A percentile compares a stretch with the other conserved stretches of the same genome.
phyloP scores from a whole-genome alignment of 2,888 invertebrate genomes.

The Melanotus villosus region DNA sequence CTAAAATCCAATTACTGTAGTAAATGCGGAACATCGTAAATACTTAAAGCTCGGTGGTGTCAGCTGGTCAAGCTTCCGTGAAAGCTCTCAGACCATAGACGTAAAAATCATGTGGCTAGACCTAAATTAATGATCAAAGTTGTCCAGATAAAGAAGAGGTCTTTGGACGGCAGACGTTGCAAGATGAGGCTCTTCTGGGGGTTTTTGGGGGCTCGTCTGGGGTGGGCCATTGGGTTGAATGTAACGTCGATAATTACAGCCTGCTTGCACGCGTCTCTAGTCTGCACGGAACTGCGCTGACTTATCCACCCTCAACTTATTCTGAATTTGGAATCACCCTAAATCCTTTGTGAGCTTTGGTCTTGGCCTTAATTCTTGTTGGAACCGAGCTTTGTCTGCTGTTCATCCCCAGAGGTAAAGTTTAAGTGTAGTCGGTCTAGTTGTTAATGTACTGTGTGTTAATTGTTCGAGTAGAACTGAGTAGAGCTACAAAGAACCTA shows the following conservation, averaged over 20 bases:
- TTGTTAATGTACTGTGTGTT: no score
- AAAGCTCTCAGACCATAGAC: conserved; percentile 7
- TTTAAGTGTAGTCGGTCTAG: background rate
- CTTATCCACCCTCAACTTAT: conserved; percentile 12
- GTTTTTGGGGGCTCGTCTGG: conserved; percentile 31
- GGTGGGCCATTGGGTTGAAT: conserved; percentile 38
- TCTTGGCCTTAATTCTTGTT: background rate
- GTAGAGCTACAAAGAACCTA: no score
- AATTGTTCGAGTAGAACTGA: no score
- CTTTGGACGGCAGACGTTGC: conserved; percentile 41
- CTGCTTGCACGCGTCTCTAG: conserved; percentile 53
- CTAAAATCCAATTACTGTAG: conserved; percentile 16
- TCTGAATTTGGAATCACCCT: conserved; percentile 11
- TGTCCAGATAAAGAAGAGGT: conserved; percentile 56
- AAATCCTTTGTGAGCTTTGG: conserved; percentile 4
- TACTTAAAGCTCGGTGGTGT: conserved; percentile 18
- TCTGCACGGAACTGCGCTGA: conserved; percentile 51
- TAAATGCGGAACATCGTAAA: conserved; percentile 21
- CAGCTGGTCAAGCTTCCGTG: background rate
- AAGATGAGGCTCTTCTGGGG: conserved; percentile 5
- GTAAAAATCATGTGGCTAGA: conserved; percentile 1
- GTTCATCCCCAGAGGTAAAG: background rate
- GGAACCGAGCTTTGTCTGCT: background rate
- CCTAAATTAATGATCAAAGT: conserved; percentile 60
- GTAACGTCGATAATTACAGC: conserved; percentile 58